Evolutionary conservation across 2,888 invertebrate species (phyloP), one percentile per base, ranked within the genome.

Genomic region (Monoplex corrugatus): DNA sequence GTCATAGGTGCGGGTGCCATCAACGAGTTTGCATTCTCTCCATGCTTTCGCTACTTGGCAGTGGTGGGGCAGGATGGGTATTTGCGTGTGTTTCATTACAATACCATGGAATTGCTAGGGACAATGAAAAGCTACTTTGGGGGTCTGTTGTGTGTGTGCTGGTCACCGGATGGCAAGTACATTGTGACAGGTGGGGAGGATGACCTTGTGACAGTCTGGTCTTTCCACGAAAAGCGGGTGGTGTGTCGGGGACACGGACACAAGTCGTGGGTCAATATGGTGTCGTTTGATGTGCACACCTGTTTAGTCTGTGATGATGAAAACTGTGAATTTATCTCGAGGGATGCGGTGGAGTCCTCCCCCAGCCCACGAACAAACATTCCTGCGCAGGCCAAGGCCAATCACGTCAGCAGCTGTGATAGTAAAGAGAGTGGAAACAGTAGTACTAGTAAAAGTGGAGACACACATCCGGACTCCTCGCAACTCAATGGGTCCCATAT

Each of bases 171-270:
- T 96, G 98, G 98, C 84, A 98, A 98, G 95, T 98, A 99, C 95
- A 95, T 97, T 86, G 98, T 99, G 86, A 98, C 98, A 0, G 99
- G 99, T 0, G 99, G 99, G 6, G 99, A 99, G 96, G 99, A 99
- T 96, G 99, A 99, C 96, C 97, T 99, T 90, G 98, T 99, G 87
- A 99, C 99, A 0, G 98, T 99, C 68, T 99, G 99, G 98, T 98
- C 98, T 87, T 97, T 99, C 95, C 97, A 97, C 92, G 99, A 99
- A 95, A 97, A 98, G 92, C 97, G 98, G 86, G 99, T 99, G 10
- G 98, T 99, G 13, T 99, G 99, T n/a, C 97, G 99, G 78, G 99
- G 99, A 0, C 99, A 99, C 95, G 99, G 99, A 0, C 99, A 99
- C 96, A 97, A 98, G 93, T 99, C 99, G 89, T 99, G 99, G 99